phyloP scores from a whole-genome alignment of 2,888 invertebrate genomes.

The Drosophila falleni region DNA sequence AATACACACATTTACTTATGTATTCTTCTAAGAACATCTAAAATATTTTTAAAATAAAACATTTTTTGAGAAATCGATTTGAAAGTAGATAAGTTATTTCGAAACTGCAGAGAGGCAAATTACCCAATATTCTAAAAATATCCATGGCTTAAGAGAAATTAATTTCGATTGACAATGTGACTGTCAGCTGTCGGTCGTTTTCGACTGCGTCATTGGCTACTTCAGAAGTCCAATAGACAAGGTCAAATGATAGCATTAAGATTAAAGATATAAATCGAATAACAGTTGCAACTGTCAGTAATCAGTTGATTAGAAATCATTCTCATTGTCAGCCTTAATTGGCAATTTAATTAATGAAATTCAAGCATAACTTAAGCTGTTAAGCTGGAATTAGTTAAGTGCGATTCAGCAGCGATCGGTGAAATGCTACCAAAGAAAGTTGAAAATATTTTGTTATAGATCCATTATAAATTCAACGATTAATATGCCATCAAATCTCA shows the following conservation, averaged over 20 bases:
- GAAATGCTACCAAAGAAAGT: slow-evolving; percentile 61
- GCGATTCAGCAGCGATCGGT: slow-evolving; percentile 14
- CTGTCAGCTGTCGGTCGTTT: slow-evolving; percentile 17
- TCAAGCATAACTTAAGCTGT: slow-evolving; percentile 22
- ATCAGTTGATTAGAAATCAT: slow-evolving; percentile 40
- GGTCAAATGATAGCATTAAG: slow-evolving; percentile 42
- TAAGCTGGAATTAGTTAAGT: slow-evolving; percentile 27
- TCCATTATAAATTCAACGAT: slow-evolving; percentile 62
- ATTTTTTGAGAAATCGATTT: background rate
- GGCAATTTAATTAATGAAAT: slow-evolving; percentile 43
- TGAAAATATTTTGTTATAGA: slow-evolving; percentile 37
- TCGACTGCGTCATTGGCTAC: slow-evolving; percentile 22
- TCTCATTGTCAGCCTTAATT: slow-evolving; percentile 22
- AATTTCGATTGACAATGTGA: slow-evolving; percentile 11
- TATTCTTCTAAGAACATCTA: background rate
- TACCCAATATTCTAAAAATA: slow-evolving; percentile 17
- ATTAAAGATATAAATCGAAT: slow-evolving; percentile 40
- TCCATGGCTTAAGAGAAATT: slow-evolving; percentile 14
- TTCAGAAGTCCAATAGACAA: slow-evolving; percentile 27
- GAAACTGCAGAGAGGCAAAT: background rate
- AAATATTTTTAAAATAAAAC: background rate
- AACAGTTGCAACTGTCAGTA: slow-evolving; percentile 42
- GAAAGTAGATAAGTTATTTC: slow-evolving; percentile 1
- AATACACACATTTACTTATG: too few relatives aligned
- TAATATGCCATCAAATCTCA: slow-evolving; percentile 61